phyloP scores from a whole-genome alignment of 2,797 vertebrate genomes.

The Gallinago solitaria region DNA sequence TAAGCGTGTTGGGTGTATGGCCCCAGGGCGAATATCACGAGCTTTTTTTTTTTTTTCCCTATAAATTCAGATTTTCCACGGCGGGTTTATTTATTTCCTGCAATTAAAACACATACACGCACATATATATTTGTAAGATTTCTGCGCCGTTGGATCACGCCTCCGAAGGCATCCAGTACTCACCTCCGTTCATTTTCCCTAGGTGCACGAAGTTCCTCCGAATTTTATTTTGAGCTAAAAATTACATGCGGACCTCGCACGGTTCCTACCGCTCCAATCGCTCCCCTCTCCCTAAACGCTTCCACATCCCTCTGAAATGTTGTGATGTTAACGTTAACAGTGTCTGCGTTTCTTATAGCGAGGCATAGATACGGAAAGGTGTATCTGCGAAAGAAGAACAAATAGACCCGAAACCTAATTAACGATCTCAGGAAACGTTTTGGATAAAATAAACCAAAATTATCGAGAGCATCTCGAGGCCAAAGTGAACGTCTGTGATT shows the following conservation, averaged over 20 bases:
- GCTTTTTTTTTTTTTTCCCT: too few species aligned
- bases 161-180: background rate
- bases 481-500: background rate
- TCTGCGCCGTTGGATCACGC: background rate
- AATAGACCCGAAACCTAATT: background rate
- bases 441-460: background rate
- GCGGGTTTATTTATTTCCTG: background rate
- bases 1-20: too few species aligned
- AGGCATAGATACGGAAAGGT: background rate
- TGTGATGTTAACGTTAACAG: background rate
- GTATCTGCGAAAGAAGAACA: background rate
- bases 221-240: background rate
- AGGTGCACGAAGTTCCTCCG: background rate
- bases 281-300: background rate
- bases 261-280: background rate
- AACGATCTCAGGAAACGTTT: background rate
- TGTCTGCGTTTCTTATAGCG: background rate
- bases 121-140: background rate
- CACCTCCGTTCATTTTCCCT: background rate
- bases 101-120: background rate
- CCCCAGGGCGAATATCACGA: background rate
- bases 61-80: background rate
- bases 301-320: background rate
- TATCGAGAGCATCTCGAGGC: background rate
- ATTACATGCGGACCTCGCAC: too few species aligned